phyloP scores from a whole-genome alignment of 1,140 invertebrate species.

The Drosophila miranda region DNA sequence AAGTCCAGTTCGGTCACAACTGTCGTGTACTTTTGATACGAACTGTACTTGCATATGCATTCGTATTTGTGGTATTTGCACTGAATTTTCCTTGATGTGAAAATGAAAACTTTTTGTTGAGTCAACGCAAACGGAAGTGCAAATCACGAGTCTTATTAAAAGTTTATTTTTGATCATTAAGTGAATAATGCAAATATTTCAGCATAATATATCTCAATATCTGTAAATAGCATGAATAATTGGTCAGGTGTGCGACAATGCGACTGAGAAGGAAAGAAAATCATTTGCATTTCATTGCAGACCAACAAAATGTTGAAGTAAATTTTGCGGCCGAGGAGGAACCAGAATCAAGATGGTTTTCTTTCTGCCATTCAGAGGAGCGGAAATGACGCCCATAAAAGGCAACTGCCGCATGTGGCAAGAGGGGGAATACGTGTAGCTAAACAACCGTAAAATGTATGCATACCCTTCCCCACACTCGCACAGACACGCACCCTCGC shows the following conservation, averaged over 20 bases:
- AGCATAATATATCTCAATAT: slow-evolving; percentile 3
- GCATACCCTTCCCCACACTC: slow-evolving; percentile 39
- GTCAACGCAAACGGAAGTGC: slow-evolving; percentile 67
- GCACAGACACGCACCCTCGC: slow-evolving; percentile 3
- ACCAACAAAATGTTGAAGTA: slow-evolving; percentile 47
- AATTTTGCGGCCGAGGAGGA: slow-evolving; percentile 44
- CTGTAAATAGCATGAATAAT: slow-evolving; percentile 45
- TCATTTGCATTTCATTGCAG: slow-evolving; percentile 65
- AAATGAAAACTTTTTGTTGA: slow-evolving; percentile 46
- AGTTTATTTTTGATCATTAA: slow-evolving; percentile 72
- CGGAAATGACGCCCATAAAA: slow-evolving; percentile 67
- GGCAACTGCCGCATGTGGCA: slow-evolving; percentile 63
- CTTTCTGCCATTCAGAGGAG: slow-evolving; percentile 25
- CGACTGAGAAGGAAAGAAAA: slow-evolving; percentile 19
- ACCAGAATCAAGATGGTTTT: neutral
- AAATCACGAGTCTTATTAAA: slow-evolving; percentile 63
- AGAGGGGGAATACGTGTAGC: slow-evolving; percentile 53
- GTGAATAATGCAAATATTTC: slow-evolving; percentile 53
- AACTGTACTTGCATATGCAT: neutral
- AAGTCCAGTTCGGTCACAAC: neutral
- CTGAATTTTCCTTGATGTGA: neutral
- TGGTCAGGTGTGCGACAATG: slow-evolving; percentile 43
- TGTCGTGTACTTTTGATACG: neutral
- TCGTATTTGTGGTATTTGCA: neutral
- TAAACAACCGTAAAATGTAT: slow-evolving; percentile 78